phyloP scores from a whole-genome alignment of 2,113 vertebrate species.

The Rhodinocichla rosea region DNA sequence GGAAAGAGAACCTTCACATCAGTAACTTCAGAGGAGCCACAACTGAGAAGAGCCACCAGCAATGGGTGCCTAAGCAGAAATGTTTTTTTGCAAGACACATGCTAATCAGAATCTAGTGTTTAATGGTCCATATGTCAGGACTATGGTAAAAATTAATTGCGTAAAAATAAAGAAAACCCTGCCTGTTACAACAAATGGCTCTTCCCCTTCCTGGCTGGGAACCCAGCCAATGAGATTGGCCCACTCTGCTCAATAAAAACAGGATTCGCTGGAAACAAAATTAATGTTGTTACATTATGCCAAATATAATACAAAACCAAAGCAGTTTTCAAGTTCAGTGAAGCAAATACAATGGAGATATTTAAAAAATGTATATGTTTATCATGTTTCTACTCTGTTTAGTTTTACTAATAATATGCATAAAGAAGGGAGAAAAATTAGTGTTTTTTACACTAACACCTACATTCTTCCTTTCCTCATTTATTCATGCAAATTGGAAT shows the following conservation, averaged over 20 bases:
- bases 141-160: background rate
- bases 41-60: background rate
- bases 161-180: background rate
- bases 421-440: background rate
- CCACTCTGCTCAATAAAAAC: background rate
- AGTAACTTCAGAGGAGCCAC: background rate
- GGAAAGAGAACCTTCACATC: background rate
- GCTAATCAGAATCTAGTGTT: background rate
- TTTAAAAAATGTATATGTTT: background rate
- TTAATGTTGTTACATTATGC: background rate
- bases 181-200: background rate
- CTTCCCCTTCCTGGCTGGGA: background rate
- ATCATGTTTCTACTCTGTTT: background rate
- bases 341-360: background rate
- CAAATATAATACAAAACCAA: background rate
- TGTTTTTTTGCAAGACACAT: background rate
- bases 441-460: background rate
- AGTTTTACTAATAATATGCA: background rate
- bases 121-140: background rate
- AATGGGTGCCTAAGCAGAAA: background rate
- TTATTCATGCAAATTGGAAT: background rate
- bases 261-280: background rate
- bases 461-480: background rate
- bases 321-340: background rate
- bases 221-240: background rate